These are phyloP conservation scores for Brachionus plicatilis DNA, from an alignment of 1,140 invertebrate genomes.

Conservation along the genomic window DNA sequence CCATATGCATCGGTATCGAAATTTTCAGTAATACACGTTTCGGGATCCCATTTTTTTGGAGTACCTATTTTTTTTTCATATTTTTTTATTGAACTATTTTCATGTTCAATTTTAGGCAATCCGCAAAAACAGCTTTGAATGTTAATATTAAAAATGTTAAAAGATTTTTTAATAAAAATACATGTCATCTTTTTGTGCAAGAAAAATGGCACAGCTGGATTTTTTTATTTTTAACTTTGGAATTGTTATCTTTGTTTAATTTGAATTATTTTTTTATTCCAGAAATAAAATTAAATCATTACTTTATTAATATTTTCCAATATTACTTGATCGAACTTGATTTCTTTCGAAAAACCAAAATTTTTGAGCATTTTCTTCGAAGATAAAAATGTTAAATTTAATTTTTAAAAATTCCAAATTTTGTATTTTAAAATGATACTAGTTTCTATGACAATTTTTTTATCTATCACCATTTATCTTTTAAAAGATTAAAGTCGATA, in stretches of 20 bases:
- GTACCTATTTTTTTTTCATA: background rate
- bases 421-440: too few relatives aligned
- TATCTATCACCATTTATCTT: too few relatives aligned
- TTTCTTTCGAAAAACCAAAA: background rate
- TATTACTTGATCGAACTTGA: background rate
- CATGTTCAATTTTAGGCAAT: background rate
- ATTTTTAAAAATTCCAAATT: too few relatives aligned
- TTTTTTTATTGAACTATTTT: background rate
- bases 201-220: background rate
- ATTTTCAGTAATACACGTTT: background rate
- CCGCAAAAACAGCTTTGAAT: background rate
- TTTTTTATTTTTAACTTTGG: background rate
- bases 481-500: too few relatives aligned
- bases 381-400: too few relatives aligned
- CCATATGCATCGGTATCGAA: constrained; percentile 29
- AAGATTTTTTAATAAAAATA: background rate
- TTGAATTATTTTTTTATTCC: background rate
- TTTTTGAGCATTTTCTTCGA: background rate
- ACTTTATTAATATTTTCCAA: background rate
- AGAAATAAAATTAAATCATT: background rate
- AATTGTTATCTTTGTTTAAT: background rate
- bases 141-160: background rate
- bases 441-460: too few relatives aligned
- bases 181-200: background rate
- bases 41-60: background rate